A percentile compares a stretch with the other conserved stretches of the same genome.
Conservation (phyloP, 2,113 vertebrate species). For the Romanogobio albipinnatus region DNA sequence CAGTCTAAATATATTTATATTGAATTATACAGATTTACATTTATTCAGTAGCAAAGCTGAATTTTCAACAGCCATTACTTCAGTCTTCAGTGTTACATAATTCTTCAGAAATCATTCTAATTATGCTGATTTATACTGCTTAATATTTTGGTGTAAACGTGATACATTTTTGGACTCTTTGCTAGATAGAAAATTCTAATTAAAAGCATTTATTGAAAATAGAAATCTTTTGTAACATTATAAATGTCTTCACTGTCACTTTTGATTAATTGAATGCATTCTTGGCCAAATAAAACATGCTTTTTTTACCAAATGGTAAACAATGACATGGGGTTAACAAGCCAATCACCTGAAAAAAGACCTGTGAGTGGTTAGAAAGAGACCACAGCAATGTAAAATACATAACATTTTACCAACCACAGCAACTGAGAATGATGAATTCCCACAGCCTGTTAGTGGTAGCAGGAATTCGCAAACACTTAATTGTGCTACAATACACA, state of each 20-base stretch:
- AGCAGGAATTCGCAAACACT: background rate
- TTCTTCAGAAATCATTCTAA: background rate
- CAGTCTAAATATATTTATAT: background rate
- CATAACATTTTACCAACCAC: background rate
- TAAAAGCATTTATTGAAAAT: background rate
- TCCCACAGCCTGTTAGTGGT: background rate
- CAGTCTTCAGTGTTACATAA: background rate
- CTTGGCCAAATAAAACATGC: background rate
- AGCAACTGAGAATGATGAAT: conserved; percentile 19
- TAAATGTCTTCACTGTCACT: background rate
- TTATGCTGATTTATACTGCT: background rate
- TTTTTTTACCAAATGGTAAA: background rate
- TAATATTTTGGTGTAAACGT: background rate
- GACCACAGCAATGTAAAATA: conserved; percentile 10
- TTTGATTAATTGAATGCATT: background rate
- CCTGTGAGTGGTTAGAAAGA: background rate
- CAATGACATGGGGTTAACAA: background rate
- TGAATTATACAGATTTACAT: background rate
- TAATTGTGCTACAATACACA: background rate
- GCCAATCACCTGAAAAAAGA: background rate
- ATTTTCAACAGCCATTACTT: background rate
- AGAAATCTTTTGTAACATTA: background rate
- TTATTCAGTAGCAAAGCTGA: background rate
- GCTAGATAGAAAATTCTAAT: background rate
- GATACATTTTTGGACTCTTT: background rate